These are phyloP conservation scores for Rhagoletis zephyria DNA, from an alignment of 1,140 invertebrate genomes.

Conservation along the genomic window DNA sequence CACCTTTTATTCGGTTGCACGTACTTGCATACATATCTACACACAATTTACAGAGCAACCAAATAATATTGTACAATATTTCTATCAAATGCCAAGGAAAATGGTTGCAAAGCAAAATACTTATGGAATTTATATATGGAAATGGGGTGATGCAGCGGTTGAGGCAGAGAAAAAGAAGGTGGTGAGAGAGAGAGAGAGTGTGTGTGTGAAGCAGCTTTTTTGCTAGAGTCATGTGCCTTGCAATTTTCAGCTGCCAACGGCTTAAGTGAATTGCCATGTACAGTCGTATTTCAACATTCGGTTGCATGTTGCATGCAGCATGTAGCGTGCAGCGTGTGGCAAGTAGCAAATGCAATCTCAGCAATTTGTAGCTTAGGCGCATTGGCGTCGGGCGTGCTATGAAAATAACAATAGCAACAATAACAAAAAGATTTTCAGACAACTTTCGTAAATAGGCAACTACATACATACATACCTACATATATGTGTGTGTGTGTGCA, in stretches of 20 bases:
- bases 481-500: not conserved
- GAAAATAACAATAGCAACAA: not conserved
- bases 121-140: not conserved
- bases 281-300: conserved; percentile 41
- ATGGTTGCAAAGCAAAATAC: not conserved
- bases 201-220: not conserved
- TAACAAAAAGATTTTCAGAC: not conserved
- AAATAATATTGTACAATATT: conserved; percentile 23
- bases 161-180: not conserved
- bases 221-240: not conserved
- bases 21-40: too few species aligned
- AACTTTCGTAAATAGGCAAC: not conserved
- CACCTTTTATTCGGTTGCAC: conserved; percentile 18
- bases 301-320: conserved; percentile 31
- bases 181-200: not conserved
- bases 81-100: not conserved
- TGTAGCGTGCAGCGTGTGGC: not conserved
- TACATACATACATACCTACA: not conserved
- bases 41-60: conserved; percentile 26
- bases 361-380: conserved; percentile 44
- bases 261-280: conserved; percentile 50
- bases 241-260: conserved; percentile 30
- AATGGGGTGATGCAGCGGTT: not conserved
- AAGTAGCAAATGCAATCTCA: conserved; percentile 32
- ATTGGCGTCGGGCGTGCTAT: not conserved